These are phyloP conservation scores for Borostomias antarcticus DNA, from an alignment of 2,797 vertebrate species.

Conservation along the genomic window DNA sequence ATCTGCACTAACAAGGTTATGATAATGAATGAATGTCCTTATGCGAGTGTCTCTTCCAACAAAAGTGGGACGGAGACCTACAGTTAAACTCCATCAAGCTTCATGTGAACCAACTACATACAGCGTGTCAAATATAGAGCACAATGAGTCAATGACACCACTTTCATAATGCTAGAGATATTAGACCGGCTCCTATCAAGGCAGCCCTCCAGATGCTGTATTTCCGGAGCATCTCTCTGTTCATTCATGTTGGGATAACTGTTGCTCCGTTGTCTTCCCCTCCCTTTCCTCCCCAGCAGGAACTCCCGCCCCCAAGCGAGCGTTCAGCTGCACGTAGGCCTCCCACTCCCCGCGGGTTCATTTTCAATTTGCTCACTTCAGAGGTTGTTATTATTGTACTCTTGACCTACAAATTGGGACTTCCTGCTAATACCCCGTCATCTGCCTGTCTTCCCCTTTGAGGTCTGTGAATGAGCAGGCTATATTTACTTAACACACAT, in stretches of 20 bases:
- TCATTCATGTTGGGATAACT: constrained; percentile 63
- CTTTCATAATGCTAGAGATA: neutral
- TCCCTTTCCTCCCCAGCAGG: constrained; percentile 57
- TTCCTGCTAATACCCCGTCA: constrained; percentile 79
- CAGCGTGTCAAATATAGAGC: neutral
- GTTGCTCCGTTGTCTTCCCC: constrained; percentile 63
- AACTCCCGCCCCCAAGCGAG: constrained; percentile 58
- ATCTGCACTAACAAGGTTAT: constrained; percentile 28
- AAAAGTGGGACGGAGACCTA: too few species aligned
- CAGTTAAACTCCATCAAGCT: neutral
- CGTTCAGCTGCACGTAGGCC: constrained; percentile 72
- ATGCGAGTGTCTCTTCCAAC: neutral
- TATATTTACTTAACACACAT: constrained; percentile 81
- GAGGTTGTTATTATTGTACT: constrained; percentile 81
- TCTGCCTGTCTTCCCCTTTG: constrained; percentile 67
- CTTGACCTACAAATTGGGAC: constrained; percentile 84
- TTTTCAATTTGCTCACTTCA: constrained; percentile 83
- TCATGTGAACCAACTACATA: constrained; percentile 3
- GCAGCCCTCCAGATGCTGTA: neutral
- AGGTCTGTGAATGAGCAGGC: constrained; percentile 66
- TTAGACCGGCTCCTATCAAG: neutral
- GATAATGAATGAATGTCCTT: constrained; percentile 23
- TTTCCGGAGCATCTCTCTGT: constrained; percentile 27
- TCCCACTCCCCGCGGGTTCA: constrained; percentile 75
- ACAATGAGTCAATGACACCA: neutral